Base-by-base conservation (phyloP, 1,140 invertebrate genomes). In the Hyphantria cunea region DNA sequence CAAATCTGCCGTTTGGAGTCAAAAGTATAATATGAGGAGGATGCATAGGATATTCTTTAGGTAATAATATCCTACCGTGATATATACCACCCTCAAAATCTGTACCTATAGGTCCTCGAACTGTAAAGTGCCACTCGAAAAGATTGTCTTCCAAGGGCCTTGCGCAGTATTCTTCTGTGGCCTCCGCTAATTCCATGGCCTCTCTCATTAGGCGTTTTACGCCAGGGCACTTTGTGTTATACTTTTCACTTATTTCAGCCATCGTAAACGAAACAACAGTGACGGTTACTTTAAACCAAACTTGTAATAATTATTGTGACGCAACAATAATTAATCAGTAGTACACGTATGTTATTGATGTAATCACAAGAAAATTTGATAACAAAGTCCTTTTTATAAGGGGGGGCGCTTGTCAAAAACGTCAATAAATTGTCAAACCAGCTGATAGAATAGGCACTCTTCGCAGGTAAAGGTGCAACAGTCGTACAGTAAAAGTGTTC, bases 121-220 rank as follows among this genome's bases (percentile, higher is more conserved):
- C 95, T 0, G 98, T 99, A 86, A 99, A 99, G 91, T 99, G 98
- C 98, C 98, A 99, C 86, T 99, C 98, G 91, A 99, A 99, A 25
- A 99, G 89, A 91, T 99, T 99, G 77, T 99, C 97, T 85, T 99
- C 97, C 12, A 99, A 86, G 17, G 98, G 98, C 74, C 95, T 94
- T 14, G 97, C 98, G 91, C 92, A 95, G 86, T 98, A 99, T 83
- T 98, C 96, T 78, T 98, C 96, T 11, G 97, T 98, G 12, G 97
- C 93, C 64, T 96, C 93, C 33, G 93, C 93, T 45, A 98, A 85
- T 86, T 99, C 98, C 69, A 94, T 92, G 0, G 98, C 97, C 91
- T 99, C 98, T 78, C 95, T 92, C 96, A 99, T 97, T 67, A 99
- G 91, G 56, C 98, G 93, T 90, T 99, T 98, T 0, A 99, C 98